Evolutionary conservation across 2,888 invertebrate genomes (phyloP).

Genomic region (Protodeltote pygarga): DNA sequence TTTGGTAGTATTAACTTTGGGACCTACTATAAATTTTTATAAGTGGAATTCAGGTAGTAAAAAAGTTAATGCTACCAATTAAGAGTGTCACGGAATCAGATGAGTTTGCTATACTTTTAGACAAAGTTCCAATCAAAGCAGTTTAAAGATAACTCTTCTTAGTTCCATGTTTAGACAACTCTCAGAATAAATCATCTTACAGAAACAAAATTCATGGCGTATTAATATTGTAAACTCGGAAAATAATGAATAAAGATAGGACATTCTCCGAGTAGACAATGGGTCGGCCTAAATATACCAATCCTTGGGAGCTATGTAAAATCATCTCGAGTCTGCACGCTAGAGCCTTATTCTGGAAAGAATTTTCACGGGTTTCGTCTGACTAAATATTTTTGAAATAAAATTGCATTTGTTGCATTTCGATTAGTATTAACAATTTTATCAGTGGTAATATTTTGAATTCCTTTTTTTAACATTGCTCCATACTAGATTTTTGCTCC

Average conservation of each 20-base stretch:
- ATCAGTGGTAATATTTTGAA: too few species aligned
- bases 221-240: conserved; percentile 52
- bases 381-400: neutral
- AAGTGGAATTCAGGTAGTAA: too few species aligned
- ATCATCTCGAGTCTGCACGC: conserved; percentile 44
- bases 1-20: too few species aligned
- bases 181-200: conserved; percentile 56
- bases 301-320: conserved; percentile 52
- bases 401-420: neutral
- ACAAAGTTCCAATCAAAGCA: conserved; percentile 20
- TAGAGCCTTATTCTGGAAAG: conserved; percentile 39
- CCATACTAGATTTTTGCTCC: too few species aligned
- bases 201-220: conserved; percentile 56
- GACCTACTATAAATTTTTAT: too few species aligned
- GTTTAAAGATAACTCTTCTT: conserved; percentile 44
- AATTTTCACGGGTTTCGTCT: neutral
- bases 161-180: conserved; percentile 31
- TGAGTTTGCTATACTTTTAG: too few species aligned
- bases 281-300: conserved; percentile 51
- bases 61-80: too few species aligned
- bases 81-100: too few species aligned
- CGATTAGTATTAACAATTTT: too few species aligned
- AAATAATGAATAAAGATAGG: conserved; percentile 60
- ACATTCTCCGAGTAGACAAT: conserved; percentile 51
- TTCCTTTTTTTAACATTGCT: too few species aligned